A percentile compares a stretch with the other conserved stretches of the same genome.
Conservation (phyloP, 2,888 invertebrate species). For the Stramonita haemastoma region DNA sequence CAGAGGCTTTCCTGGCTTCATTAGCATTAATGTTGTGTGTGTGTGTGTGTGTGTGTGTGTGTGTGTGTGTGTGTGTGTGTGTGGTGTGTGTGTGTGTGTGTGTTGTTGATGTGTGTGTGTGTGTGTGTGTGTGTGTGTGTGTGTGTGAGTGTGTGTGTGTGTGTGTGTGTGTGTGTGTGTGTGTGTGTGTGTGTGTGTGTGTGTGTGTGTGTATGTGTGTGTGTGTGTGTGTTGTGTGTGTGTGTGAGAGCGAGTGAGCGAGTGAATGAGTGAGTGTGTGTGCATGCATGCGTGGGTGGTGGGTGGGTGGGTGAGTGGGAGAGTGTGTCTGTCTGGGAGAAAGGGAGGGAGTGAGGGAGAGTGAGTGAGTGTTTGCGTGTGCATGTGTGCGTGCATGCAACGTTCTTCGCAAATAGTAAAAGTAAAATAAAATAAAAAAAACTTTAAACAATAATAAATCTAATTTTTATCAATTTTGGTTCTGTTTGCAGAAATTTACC, state of each 20-base stretch:
- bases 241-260: too few relatives aligned
- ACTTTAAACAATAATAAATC: too few relatives aligned
- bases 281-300: conserved; percentile 5
- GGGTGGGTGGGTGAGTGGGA: too few relatives aligned
- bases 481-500: too few relatives aligned
- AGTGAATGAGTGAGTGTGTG: not conserved
- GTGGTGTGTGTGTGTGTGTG: not conserved
- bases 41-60: not conserved
- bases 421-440: too few relatives aligned
- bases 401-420: too few relatives aligned
- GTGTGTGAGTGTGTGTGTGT: not conserved
- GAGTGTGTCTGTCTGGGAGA: too few relatives aligned
- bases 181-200: conserved; percentile 8
- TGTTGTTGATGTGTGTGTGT: not conserved
- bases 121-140: not conserved
- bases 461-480: too few relatives aligned
- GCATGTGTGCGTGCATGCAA: too few relatives aligned
- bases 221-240: not conserved
- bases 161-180: not conserved
- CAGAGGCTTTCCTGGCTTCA: not conserved
- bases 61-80: not conserved
- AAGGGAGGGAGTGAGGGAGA: too few relatives aligned
- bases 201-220: not conserved
- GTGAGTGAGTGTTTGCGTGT: conserved; percentile 5
- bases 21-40: not conserved